Base-by-base conservation (phyloP, 2,113 vertebrate species). In the Apeltes quadracus region DNA sequence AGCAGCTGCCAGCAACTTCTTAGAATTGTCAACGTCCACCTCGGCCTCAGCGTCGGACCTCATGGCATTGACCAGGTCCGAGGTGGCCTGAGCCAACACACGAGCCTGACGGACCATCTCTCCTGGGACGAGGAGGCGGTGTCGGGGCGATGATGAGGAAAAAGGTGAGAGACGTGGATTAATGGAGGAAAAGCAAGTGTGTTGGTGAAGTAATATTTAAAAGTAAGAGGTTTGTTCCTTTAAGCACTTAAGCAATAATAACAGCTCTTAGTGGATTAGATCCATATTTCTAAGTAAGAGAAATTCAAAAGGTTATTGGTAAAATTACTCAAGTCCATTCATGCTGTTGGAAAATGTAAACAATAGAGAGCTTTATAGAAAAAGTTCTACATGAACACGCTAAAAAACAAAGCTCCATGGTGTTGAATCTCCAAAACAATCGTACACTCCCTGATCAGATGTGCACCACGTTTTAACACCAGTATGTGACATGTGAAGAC, bases 91-190 rank as follows among this genome's bases (percentile, higher is more conserved):
- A 39, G 96, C 97, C 83, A 99, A 85, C 0, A 98, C 97, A 16
- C 97, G 91, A 4, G 98, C 98, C 92, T 99, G 97, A 10, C 97
- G 94, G 0, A 99, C 97, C 98, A 99, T 99, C 79, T 99, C 98
- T 79, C 97, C 98, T 99, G 77, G 36, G 62, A 23, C 41, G 39
- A 36, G 44, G 23, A 38, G 36, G 11, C 3, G 1, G 25, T 15
- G 69, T 3, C 6, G 11, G 22, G 39, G 18, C n/a, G 39, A 39
- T 13, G 23, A 51, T 6, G 2, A 38, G 36, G 29, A 51, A 65
- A n/a, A 25, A n/a, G 11, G 16, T 4, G 20, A 51, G 36, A 57
- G n/a, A 8, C 20, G 23, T 23, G 43, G 54, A 58, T 64, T n/a
- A 25, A 54, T 46, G 20, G 16, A 67, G 54, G 16, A 56, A 32